These are phyloP conservation scores for Casuarius casuarius DNA, from an alignment of 2,113 vertebrate genomes.

Conservation along the genomic window DNA sequence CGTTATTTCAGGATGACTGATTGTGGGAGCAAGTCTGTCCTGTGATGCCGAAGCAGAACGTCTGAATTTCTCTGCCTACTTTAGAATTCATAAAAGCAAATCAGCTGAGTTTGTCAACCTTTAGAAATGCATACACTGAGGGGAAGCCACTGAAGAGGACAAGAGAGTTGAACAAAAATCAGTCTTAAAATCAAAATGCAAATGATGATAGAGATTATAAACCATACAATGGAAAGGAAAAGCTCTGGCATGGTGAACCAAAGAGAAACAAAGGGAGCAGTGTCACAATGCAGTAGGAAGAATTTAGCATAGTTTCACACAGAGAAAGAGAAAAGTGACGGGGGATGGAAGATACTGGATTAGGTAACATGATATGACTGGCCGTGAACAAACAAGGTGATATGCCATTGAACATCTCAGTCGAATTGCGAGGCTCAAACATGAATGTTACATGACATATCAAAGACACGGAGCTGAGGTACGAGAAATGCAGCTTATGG, in stretches of 20 bases:
- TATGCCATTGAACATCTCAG: background rate
- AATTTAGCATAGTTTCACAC: background rate
- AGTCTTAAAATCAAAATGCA: background rate
- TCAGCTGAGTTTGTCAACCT: conserved; percentile 31
- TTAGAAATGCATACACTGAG: background rate
- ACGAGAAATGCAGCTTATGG: background rate
- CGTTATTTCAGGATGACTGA: background rate
- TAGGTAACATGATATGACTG: conserved; percentile 23
- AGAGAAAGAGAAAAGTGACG: background rate
- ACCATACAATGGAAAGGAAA: background rate
- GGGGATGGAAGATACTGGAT: background rate
- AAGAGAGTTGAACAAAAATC: background rate
- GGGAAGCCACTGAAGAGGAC: background rate
- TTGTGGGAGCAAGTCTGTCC: background rate
- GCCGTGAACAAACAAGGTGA: conserved; percentile 30
- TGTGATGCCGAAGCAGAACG: background rate
- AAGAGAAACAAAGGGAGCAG: background rate
- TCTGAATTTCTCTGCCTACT: background rate
- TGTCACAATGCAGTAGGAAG: background rate
- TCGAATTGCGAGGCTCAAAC: background rate
- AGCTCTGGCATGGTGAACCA: accelerated
- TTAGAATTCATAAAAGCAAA: background rate
- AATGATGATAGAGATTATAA: background rate
- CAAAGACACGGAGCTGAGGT: background rate
- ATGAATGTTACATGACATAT: background rate